Base-by-base conservation (phyloP, 2,113 vertebrate genomes). In the Sporophila hypoxantha region DNA sequence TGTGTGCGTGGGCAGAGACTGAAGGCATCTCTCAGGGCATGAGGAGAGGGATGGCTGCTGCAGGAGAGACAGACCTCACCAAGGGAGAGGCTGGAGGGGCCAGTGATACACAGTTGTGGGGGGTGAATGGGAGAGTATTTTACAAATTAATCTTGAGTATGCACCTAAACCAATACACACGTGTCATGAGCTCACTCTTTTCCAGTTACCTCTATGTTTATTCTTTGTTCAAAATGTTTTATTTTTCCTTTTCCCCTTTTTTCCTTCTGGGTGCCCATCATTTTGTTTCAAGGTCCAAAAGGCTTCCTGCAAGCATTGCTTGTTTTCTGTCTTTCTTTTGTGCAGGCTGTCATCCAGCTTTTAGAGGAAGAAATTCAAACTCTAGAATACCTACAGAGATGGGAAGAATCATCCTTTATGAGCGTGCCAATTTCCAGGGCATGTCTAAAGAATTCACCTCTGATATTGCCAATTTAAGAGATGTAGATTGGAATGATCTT, bases 401-500 rank as follows among this genome's bases (percentile, higher is more conserved):
- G 94, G 91, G 88, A 30, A 94, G 74, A 74, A 92, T 92, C 26
- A 88, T 85, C 7, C 4, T 91, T 70, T 95, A 91, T 16, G 86
- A 94, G 27, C 73, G 10, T 14, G 4, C 9, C 42, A 29, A 85
- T 39, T 93, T 94, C 80, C 59, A 89, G 67, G 95, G 92, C 4
- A 18, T 87, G 76, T 60, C 67, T 76, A 91, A 1, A 71, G 85
- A 93, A 37, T 68, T 94, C 73, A 85, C 23, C 13, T 2, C 15
- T 9, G 46, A 95, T 19, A 36, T 81, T 42, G 5, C 52, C 62
- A 47, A 77, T 76, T 47, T 87, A 39, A 67, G 20, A 80, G 76
- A 60, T 74, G 68, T 6, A 16, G 85, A 80, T 60, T 80, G 76
- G 69, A 87, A 87, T 67, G 76, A 87, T 41, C 4, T 74, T 53